Percentiles rank a stretch among this genome's conserved stretches.
phyloP scores from a whole-genome alignment of 2,888 invertebrate genomes.

The Mellilla xanthometata region DNA sequence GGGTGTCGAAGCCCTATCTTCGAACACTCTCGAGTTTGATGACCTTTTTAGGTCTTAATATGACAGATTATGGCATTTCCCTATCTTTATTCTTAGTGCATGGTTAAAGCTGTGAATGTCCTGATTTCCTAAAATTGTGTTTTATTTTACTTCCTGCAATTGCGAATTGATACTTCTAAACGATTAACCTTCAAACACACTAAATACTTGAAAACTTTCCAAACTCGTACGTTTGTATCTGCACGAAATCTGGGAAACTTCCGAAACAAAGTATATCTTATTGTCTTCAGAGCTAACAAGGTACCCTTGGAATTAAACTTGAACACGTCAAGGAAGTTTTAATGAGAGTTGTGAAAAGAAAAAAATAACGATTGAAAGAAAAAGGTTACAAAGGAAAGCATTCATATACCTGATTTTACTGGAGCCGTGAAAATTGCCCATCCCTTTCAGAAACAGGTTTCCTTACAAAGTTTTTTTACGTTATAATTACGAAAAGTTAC shows the following conservation, averaged over 20 bases:
- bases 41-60: no score
- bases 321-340: conserved; percentile 68
- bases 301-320: conserved; percentile 67
- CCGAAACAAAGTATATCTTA: conserved; percentile 28
- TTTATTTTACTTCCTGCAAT: no score
- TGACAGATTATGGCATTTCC: no score
- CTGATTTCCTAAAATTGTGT: no score
- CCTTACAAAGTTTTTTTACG: conserved; percentile 30
- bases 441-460: conserved; percentile 39
- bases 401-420: conserved; percentile 29
- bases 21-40: no score
- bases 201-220: conserved; percentile 21
- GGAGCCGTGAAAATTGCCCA: conserved; percentile 34
- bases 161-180: no score
- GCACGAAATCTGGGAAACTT: conserved; percentile 29
- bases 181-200: conserved; percentile 13
- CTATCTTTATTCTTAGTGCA: no score
- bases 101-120: no score
- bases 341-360: conserved; percentile 55
- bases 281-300: conserved; percentile 57
- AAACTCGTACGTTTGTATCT: conserved; percentile 16
- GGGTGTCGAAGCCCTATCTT: no score
- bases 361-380: conserved; percentile 45
- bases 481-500: conserved; percentile 43
- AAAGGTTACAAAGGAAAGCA: conserved; percentile 41